These are phyloP conservation scores for Aquatica leii DNA, from an alignment of 2,888 invertebrate genomes.

Conservation along the genomic window DNA sequence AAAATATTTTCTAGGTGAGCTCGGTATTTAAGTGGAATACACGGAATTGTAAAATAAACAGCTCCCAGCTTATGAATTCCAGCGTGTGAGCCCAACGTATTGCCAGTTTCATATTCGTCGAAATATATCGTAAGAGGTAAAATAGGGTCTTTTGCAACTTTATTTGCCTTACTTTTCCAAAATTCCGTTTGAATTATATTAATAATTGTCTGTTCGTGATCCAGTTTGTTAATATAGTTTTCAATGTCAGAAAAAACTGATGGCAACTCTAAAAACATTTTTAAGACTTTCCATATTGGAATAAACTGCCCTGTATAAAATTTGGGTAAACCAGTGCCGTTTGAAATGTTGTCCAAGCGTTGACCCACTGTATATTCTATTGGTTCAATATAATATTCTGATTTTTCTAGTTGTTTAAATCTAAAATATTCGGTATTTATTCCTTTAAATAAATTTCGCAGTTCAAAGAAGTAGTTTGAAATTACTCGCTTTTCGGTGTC, in stretches of 20 bases:
- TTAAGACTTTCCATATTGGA: conserved; percentile 22
- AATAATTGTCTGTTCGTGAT: conserved; percentile 9
- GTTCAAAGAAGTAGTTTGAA: too few species aligned
- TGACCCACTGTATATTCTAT: background rate
- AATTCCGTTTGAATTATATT: conserved; percentile 30
- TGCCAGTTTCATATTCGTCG: conserved; percentile 44
- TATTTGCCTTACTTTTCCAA: conserved; percentile 25
- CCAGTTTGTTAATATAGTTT: conserved; percentile 18
- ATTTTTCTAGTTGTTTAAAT: background rate
- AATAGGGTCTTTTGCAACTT: conserved; percentile 25
- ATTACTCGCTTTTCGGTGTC: too few species aligned
- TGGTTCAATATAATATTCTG: background rate
- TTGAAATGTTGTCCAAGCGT: background rate
- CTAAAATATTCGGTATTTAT: too few species aligned
- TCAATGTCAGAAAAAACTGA: conserved; percentile 18
- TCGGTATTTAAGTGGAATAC: conserved; percentile 37
- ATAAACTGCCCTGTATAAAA: conserved; percentile 12
- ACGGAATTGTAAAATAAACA: conserved; percentile 37
- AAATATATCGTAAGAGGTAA: conserved; percentile 38
- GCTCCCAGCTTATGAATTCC: conserved; percentile 44
- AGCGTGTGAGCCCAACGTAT: conserved; percentile 41
- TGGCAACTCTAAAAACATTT: conserved; percentile 26
- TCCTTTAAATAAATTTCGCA: too few species aligned
- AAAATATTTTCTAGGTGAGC: conserved; percentile 43
- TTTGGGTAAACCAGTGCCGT: background rate